Evolutionary conservation across 92 coral and sea anemone species (phyloP), one percentile per base, ranked within the genome.

Genomic region (Zoanthus sociatus): DNA sequence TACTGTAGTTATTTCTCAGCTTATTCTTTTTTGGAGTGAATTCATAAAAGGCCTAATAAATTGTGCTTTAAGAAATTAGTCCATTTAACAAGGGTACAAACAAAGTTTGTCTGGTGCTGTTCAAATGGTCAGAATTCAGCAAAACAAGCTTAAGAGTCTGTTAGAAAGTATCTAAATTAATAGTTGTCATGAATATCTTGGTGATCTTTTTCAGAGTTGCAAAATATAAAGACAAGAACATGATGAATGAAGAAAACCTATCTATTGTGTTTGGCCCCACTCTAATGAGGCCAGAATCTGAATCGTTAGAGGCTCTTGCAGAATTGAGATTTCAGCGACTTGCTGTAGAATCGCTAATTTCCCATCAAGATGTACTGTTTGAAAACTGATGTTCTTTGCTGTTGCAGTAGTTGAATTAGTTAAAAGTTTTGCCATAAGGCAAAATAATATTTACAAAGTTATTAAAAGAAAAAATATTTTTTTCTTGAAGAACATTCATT

Each of bases 261-360:
- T 93, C 99, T 0, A 96, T 96, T 68, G 97, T 96, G 64, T 96
- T 96, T 91, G 98, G 99, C 2, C 98, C 99, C 1, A 96, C 99
- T 33, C 87, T 96, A 53, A 95, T 96, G 99, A 81, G 99, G 32
- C 96, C 99, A n/a, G 99, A 96, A 69, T 88, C 93, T 8, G 98
- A 92, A n/a, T 91, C 96, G 5, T 58, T 92, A 44, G 93, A 90
- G 78, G 83, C 94, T 31, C 94, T 95, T 60, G 90, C 78, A 31
- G 95, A 95, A 56, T 67, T 96, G 91, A 95, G 87, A 87, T 91
- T 90, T 54, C 99, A 96, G 81, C 88, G 96, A 82, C 89, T 95
- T n/a, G 98, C 92, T 63, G 90, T 96, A 55, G 95, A 96, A 68
- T 83, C 83, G 77, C 92, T 96, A 9, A 96, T 96, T 16, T 88